A percentile compares a stretch with the other conserved stretches of the same genome.
phyloP scores from a whole-genome alignment of 2,888 invertebrate genomes.

The Cataglyphis livida region DNA sequence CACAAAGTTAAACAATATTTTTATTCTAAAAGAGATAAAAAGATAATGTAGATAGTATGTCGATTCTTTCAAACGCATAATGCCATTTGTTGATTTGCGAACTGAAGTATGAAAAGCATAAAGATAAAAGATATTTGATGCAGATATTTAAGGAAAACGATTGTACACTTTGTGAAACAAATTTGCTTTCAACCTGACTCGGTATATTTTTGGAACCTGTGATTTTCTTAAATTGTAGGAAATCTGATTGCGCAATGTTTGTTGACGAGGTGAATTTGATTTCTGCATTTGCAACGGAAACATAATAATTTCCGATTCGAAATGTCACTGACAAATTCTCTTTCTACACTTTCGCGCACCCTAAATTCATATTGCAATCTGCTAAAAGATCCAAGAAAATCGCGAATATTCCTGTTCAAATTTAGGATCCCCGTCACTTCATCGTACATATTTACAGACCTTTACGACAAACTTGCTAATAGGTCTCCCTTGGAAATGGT shows the following conservation, averaged over 20 bases:
- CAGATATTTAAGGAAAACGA: background rate
- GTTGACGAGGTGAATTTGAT: constrained; percentile 18
- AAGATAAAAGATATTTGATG: background rate
- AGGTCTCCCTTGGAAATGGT: constrained; percentile 45
- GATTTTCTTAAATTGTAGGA: background rate
- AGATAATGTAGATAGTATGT: background rate
- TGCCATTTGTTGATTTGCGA: background rate
- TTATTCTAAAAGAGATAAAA: background rate
- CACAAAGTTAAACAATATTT: constrained; percentile 1
- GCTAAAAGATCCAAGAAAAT: constrained; percentile 41
- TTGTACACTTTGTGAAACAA: constrained; percentile 7
- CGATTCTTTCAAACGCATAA: background rate
- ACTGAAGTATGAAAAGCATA: background rate
- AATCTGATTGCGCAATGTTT: constrained; percentile 20
- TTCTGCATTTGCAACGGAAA: background rate
- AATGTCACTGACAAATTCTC: constrained; percentile 27
- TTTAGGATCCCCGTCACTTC: constrained; percentile 42
- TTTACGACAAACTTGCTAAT: constrained; percentile 51
- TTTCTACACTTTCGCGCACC: constrained; percentile 5
- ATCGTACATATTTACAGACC: constrained; percentile 50
- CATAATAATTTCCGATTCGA: constrained; percentile 26
- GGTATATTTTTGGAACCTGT: background rate
- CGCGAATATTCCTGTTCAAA: constrained; percentile 40
- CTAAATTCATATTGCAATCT: constrained; percentile 40
- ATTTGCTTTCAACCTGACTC: background rate